Conservation (phyloP, 2,113 vertebrate species). For the Gymnarchus niloticus region DNA sequence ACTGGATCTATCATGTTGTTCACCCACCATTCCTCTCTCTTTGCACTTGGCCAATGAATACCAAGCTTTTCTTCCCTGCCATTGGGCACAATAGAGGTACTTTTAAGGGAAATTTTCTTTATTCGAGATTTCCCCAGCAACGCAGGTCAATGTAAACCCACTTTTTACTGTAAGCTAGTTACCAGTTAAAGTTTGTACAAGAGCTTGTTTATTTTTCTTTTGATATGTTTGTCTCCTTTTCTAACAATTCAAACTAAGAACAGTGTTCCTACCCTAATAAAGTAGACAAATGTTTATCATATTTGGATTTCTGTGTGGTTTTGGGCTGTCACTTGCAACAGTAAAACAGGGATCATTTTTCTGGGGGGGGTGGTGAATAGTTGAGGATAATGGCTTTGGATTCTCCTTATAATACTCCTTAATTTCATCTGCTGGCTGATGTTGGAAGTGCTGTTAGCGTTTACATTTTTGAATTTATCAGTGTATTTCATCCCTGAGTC, state of each 20-base stretch:
- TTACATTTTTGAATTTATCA: background rate
- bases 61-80: background rate
- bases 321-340: background rate
- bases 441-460: background rate
- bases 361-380: background rate
- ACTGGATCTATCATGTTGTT: background rate
- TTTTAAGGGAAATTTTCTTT: background rate
- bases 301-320: slow-evolving; percentile 12
- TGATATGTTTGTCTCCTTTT: slow-evolving; percentile 6
- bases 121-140: background rate
- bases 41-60: background rate
- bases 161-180: slow-evolving; percentile 6
- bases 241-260: background rate
- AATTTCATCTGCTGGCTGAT: background rate
- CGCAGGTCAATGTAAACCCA: background rate
- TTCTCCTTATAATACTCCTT: background rate
- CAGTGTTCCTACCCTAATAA: slow-evolving; percentile 17
- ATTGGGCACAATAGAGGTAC: background rate
- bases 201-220: background rate
- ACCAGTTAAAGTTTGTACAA: slow-evolving; percentile 8
- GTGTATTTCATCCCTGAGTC: background rate
- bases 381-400: background rate
- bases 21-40: background rate
- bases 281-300: slow-evolving; percentile 6
- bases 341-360: background rate